Conservation (phyloP, 2,797 vertebrate species). For the Enteromius thamalakanensis region DNA sequence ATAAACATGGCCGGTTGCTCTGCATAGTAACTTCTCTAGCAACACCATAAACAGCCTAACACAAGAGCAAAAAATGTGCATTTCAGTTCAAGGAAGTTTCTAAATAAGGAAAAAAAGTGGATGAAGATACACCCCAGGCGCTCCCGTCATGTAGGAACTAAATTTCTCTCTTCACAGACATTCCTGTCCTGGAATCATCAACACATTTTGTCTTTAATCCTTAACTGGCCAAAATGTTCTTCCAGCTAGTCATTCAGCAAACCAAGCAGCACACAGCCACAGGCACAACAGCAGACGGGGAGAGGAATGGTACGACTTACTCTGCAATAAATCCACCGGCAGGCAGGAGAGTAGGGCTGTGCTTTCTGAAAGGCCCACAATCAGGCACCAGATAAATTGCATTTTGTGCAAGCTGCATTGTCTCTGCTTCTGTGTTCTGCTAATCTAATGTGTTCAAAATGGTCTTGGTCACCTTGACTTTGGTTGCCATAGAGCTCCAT, state of each 20-base stretch:
- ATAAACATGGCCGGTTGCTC: conserved; percentile 37
- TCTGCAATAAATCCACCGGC: conserved; percentile 78
- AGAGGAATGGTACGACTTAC: conserved; percentile 74
- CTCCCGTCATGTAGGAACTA: conserved; percentile 1
- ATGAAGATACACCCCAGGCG: conserved; percentile 37
- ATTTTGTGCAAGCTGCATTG: conserved; percentile 81
- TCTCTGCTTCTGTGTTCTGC: conserved; percentile 79
- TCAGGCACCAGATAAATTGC: conserved; percentile 78
- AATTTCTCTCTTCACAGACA: conserved; percentile 20
- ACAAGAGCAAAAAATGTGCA: conserved; percentile 35
- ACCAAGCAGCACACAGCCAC: conserved; percentile 48
- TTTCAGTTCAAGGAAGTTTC: conserved; percentile 32
- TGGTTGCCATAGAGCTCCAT: conserved; percentile 84
- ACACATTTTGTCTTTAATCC: conserved; percentile 28
- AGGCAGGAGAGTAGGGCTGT: conserved; percentile 63
- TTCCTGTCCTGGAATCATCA: conserved; percentile 28
- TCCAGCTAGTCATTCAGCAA: conserved; percentile 42
- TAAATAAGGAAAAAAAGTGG: conserved; percentile 34
- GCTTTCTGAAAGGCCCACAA: conserved; percentile 78
- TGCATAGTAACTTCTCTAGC: conserved; percentile 41
- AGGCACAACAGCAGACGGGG: conserved; percentile 51
- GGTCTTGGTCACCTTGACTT: conserved; percentile 88
- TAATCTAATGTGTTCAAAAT: conserved; percentile 85
- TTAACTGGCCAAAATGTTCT: conserved; percentile 41
- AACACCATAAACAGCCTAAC: conserved; percentile 37